Conservation (phyloP, 1,140 invertebrate species). For the Lithobius niger region DNA sequence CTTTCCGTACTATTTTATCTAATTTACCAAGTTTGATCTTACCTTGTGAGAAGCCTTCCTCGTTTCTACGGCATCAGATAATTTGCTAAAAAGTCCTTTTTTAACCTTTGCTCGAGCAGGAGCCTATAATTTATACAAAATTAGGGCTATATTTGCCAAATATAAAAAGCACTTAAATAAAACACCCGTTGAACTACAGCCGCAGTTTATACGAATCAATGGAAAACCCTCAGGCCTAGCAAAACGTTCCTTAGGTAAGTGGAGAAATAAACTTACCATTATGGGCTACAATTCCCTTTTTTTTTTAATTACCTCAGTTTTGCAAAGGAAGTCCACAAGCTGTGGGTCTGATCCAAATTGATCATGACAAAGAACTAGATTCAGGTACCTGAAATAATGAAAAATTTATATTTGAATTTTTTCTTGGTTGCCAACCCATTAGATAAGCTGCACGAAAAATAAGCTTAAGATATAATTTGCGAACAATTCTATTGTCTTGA, state of each 20-base stretch:
- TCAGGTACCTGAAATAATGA: conserved; percentile 25
- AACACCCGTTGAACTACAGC: too few relatives aligned
- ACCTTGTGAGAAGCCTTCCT: conserved; percentile 30
- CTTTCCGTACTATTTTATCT: background rate
- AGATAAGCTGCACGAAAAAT: too few relatives aligned
- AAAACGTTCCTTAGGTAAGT: too few relatives aligned
- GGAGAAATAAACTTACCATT: too few relatives aligned
- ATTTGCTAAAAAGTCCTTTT: conserved; percentile 27
- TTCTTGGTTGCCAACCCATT: too few relatives aligned
- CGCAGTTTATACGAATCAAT: too few relatives aligned
- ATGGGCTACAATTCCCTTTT: background rate
- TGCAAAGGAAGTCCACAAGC: conserved; percentile 29
- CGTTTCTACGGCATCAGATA: conserved; percentile 26
- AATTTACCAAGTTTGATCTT: conserved; percentile 1
- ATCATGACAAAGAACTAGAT: conserved; percentile 27
- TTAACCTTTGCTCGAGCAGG: conserved; percentile 27
- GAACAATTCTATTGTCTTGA: too few relatives aligned
- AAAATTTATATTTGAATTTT: too few relatives aligned
- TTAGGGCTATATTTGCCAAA: too few relatives aligned
- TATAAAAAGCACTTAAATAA: too few relatives aligned
- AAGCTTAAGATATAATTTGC: too few relatives aligned
- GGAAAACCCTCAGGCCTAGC: too few relatives aligned
- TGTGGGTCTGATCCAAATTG: conserved; percentile 27
- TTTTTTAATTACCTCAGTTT: conserved; percentile 24
- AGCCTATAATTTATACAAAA: conserved; percentile 19